Percentiles rank a stretch among this genome's conserved stretches.
phyloP scores from a whole-genome alignment of 2,888 invertebrate species.

The Drosophila mimica region DNA sequence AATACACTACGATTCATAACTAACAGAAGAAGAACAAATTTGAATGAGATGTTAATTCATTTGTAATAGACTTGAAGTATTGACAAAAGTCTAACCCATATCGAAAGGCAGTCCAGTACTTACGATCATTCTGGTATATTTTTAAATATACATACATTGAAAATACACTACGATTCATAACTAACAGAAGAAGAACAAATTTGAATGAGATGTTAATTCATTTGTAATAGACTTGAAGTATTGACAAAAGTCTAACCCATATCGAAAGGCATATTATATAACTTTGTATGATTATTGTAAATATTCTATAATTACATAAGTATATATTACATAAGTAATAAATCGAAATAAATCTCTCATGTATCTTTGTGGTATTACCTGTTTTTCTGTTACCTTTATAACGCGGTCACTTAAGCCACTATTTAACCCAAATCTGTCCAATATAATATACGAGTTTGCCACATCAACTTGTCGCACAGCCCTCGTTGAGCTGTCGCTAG shows the following conservation, averaged over 20 bases:
- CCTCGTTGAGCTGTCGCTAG: conserved; percentile 59
- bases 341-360: neutral
- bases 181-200: neutral
- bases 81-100: neutral
- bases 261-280: no score
- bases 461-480: conserved; percentile 47
- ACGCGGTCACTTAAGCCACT: neutral
- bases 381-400: neutral
- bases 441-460: neutral
- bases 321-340: neutral
- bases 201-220: neutral
- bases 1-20: neutral
- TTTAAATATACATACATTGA: no score
- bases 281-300: no score
- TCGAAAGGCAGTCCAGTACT: neutral
- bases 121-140: neutral
- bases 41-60: neutral
- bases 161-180: neutral
- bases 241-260: neutral
- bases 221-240: neutral
- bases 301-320: neutral
- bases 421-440: conserved; percentile 20
- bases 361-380: neutral
- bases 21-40: neutral
- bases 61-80: neutral